A percentile compares a stretch with the other conserved stretches of the same genome.
These are phyloP conservation scores for Sphaerophoria taeniata DNA, from an alignment of 2,888 invertebrate genomes.

Conservation along the genomic window DNA sequence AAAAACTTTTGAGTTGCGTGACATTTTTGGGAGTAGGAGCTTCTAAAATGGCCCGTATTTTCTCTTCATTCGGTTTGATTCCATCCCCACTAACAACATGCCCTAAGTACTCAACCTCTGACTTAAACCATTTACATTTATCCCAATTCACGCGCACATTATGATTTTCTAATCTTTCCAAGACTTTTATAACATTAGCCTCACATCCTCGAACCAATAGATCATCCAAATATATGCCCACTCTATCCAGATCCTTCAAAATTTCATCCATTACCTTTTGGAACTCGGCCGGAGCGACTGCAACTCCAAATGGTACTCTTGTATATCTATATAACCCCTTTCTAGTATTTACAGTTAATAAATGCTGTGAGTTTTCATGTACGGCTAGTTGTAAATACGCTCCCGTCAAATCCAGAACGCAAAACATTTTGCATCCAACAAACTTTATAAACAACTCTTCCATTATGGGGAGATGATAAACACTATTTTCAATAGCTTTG, in stretches of 20 bases:
- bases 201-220: neutral
- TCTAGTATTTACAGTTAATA: too few relatives aligned
- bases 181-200: constrained; percentile 18
- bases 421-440: too few relatives aligned
- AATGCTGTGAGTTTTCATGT: too few relatives aligned
- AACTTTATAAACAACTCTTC: constrained; percentile 16
- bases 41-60: constrained; percentile 30
- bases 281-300: too few relatives aligned
- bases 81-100: neutral
- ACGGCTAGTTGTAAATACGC: too few relatives aligned
- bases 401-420: too few relatives aligned
- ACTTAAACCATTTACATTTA: constrained; percentile 56
- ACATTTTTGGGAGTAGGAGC: constrained; percentile 55
- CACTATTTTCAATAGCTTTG: constrained; percentile 41
- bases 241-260: too few relatives aligned
- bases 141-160: constrained; percentile 17
- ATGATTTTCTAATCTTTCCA: constrained; percentile 23
- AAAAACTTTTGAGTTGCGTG: constrained; percentile 45
- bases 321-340: too few relatives aligned
- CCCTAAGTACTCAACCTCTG: constrained; percentile 2
- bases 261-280: too few relatives aligned
- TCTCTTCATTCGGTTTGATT: constrained; percentile 44
- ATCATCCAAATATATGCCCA: too few relatives aligned
- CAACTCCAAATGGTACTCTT: neutral
- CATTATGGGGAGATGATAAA: constrained; percentile 56